These are phyloP conservation scores for Brenthis hecate DNA, from an alignment of 2,888 invertebrate species.

Conservation along the genomic window DNA sequence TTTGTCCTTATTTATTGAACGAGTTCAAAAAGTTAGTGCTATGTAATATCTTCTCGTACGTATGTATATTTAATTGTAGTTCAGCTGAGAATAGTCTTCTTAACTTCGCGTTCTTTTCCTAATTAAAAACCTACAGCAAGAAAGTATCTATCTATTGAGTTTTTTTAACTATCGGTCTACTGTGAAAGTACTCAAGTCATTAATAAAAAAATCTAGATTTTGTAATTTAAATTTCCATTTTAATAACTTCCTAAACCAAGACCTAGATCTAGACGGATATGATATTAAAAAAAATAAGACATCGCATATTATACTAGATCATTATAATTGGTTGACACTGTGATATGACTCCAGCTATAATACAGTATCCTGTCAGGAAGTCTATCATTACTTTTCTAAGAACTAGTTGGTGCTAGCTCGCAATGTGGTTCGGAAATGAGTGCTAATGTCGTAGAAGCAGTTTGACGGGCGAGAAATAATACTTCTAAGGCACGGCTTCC, in stretches of 20 bases:
- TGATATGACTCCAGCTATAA: constrained; percentile 40
- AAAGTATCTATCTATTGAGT: too few species aligned
- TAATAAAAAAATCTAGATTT: too few species aligned
- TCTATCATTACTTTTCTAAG: constrained; percentile 40
- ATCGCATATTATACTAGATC: constrained; percentile 27
- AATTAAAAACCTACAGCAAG: too few species aligned
- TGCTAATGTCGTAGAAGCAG: constrained; percentile 36
- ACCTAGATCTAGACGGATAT: constrained; percentile 12
- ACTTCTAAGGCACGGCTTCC: constrained; percentile 41
- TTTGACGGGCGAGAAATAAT: constrained; percentile 38
- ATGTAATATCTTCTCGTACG: too few species aligned
- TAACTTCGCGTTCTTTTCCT: too few species aligned
- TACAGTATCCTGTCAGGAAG: constrained; percentile 42
- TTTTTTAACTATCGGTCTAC: too few species aligned
- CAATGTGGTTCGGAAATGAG: constrained; percentile 62
- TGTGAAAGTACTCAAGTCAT: too few species aligned
- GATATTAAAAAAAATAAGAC: constrained; percentile 25
- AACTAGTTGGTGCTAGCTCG: constrained; percentile 51
- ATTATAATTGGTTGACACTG: constrained; percentile 39
- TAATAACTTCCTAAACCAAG: neutral
- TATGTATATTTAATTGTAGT: too few species aligned
- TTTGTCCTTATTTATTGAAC: too few species aligned
- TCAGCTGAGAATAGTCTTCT: too few species aligned
- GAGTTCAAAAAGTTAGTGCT: too few species aligned
- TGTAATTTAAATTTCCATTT: neutral